Evolutionary conservation across 2,888 invertebrate genomes (phyloP).

Genomic region (Arge pagana): DNA sequence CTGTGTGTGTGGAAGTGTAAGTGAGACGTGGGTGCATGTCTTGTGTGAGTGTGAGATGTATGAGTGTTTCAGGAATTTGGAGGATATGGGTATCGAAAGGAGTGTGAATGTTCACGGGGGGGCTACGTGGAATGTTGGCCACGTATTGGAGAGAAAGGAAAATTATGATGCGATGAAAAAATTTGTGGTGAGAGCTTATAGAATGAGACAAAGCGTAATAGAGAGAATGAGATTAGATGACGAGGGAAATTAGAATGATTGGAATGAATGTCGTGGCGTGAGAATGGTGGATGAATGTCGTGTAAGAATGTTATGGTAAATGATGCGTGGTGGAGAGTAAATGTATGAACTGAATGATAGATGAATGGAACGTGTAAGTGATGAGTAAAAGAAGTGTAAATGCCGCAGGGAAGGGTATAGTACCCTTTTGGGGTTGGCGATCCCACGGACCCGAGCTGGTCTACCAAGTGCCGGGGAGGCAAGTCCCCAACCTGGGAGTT

Average conservation of each 20-base stretch:
- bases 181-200: background rate
- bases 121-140: background rate
- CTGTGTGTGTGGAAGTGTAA: constrained; percentile 7
- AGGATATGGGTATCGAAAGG: background rate
- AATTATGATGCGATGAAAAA: background rate
- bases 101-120: background rate
- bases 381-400: background rate
- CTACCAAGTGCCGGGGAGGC: background rate
- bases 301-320: too few relatives aligned
- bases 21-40: constrained; percentile 8
- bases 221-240: background rate
- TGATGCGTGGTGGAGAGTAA: too few relatives aligned
- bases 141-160: background rate
- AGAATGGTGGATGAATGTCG: background rate
- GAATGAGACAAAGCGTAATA: background rate
- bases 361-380: background rate
- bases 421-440: background rate
- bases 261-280: background rate
- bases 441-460: constrained; percentile 4
- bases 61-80: background rate
- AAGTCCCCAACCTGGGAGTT: background rate
- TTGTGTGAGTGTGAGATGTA: constrained; percentile 15
- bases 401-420: background rate
- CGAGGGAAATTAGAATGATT: background rate
- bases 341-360: too few relatives aligned